phyloP scores from a whole-genome alignment of 2,888 invertebrate genomes.

The Mamestra brassicae region DNA sequence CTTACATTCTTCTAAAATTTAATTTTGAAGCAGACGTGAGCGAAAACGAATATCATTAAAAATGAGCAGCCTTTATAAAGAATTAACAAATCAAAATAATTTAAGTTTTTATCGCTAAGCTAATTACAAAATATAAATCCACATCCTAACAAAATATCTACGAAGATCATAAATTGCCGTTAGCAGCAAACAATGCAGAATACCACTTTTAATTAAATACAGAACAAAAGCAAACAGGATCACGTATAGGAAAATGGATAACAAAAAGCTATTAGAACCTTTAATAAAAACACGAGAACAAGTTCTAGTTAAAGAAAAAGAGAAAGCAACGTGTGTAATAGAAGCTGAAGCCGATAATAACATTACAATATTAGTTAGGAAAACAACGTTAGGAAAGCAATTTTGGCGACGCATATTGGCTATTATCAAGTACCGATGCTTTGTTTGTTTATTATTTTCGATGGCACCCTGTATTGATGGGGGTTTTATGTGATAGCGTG shows the following conservation, averaged over 20 bases:
- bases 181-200: slow-evolving; percentile 31
- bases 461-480: slow-evolving; percentile 41
- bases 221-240: slow-evolving; percentile 47
- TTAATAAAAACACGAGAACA: slow-evolving; percentile 63
- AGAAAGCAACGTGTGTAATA: slow-evolving; percentile 72
- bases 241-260: slow-evolving; percentile 59
- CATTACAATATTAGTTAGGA: slow-evolving; percentile 87
- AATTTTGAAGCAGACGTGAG: not conserved
- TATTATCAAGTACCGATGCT: slow-evolving; percentile 82
- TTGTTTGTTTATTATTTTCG: slow-evolving; percentile 68
- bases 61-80: not conserved
- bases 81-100: not conserved
- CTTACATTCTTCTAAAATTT: not conserved
- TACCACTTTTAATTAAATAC: slow-evolving; percentile 66
- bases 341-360: slow-evolving; percentile 83
- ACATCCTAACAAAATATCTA: slow-evolving; percentile 31
- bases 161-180: slow-evolving; percentile 48
- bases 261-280: slow-evolving; percentile 63
- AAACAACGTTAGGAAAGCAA: slow-evolving; percentile 89
- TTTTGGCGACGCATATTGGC: slow-evolving; percentile 90
- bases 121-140: slow-evolving; percentile 27
- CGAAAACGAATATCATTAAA: not conserved
- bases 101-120: not conserved
- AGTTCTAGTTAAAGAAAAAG: slow-evolving; percentile 66
- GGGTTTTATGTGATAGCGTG: slow-evolving; percentile 9